These are phyloP conservation scores for Alaudala cheleensis DNA, from an alignment of 2,113 vertebrate species.

Conservation along the genomic window DNA sequence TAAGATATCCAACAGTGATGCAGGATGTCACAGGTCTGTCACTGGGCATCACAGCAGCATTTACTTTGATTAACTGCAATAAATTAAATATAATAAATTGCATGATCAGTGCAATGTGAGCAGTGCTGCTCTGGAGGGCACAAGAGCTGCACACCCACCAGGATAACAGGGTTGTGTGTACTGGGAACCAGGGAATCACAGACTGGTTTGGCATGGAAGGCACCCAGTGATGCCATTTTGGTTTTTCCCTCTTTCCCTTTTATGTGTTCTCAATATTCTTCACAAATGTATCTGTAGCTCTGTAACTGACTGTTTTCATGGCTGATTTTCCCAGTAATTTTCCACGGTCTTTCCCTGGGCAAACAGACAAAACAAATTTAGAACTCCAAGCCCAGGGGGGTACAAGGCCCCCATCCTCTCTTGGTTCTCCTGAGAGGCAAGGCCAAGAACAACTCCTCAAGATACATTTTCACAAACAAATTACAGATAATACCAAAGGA, in stretches of 20 bases:
- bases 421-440: not conserved
- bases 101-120: not conserved
- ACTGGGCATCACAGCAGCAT: not conserved
- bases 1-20: slow-evolving; percentile 18
- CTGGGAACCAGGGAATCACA: not conserved
- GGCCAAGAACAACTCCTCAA: not conserved
- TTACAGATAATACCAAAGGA: not conserved
- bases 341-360: not conserved
- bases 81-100: not conserved
- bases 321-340: not conserved
- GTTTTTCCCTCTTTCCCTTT: not conserved
- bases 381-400: not conserved
- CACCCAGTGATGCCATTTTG: not conserved
- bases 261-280: not conserved
- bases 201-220: not conserved
- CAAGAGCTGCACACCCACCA: not conserved
- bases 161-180: rapidly evolving
- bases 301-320: not conserved
- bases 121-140: no score
- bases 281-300: not conserved
- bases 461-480: not conserved
- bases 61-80: not conserved
- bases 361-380: not conserved
- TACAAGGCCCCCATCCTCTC: not conserved
- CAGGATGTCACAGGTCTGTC: not conserved